Percentiles rank a stretch among this genome's conserved stretches.
phyloP scores from a whole-genome alignment of 2,113 vertebrate species.

The Cynoglossus semilaevis region DNA sequence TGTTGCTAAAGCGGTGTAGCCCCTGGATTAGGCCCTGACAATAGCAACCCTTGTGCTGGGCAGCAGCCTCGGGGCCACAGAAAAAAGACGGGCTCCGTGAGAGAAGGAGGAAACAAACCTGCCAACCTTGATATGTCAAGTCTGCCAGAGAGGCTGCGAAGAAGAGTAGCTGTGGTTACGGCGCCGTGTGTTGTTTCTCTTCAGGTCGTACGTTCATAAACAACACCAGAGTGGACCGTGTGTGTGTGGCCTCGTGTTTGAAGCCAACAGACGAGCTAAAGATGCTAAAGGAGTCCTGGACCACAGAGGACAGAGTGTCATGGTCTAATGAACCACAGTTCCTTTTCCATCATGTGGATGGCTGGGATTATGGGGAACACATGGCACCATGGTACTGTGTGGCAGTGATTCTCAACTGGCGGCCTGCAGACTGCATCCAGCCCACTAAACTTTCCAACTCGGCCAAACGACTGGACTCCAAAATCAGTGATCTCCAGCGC shows the following conservation, averaged over 20 bases:
- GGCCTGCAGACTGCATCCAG: too few species aligned
- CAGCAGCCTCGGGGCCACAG: slow-evolving; percentile 83
- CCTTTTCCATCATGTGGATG: too few species aligned
- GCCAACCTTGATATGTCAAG: slow-evolving; percentile 79
- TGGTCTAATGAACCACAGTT: too few species aligned
- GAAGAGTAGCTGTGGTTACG: slow-evolving; percentile 42
- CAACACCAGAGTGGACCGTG: slow-evolving; percentile 34
- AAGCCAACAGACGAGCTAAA: too few species aligned
- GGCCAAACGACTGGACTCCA: too few species aligned
- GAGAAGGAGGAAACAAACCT: slow-evolving; percentile 79
- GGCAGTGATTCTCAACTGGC: too few species aligned
- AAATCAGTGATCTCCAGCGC: too few species aligned
- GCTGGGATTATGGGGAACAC: too few species aligned
- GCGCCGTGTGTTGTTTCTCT: slow-evolving; percentile 31
- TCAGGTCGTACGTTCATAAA: slow-evolving; percentile 38
- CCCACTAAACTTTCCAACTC: too few species aligned
- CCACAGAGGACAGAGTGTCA: too few species aligned
- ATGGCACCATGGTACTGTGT: too few species aligned
- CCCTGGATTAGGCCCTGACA: slow-evolving; percentile 92
- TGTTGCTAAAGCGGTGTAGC: slow-evolving; percentile 96
- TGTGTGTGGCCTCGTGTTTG: slow-evolving; percentile 22
- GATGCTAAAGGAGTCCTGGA: not conserved
- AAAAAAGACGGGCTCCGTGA: slow-evolving; percentile 75
- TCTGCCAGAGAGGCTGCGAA: slow-evolving; percentile 58
- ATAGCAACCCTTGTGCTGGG: slow-evolving; percentile 93